Conservation (phyloP, 2,113 vertebrate genomes). For the Proterorhinus semilunaris region DNA sequence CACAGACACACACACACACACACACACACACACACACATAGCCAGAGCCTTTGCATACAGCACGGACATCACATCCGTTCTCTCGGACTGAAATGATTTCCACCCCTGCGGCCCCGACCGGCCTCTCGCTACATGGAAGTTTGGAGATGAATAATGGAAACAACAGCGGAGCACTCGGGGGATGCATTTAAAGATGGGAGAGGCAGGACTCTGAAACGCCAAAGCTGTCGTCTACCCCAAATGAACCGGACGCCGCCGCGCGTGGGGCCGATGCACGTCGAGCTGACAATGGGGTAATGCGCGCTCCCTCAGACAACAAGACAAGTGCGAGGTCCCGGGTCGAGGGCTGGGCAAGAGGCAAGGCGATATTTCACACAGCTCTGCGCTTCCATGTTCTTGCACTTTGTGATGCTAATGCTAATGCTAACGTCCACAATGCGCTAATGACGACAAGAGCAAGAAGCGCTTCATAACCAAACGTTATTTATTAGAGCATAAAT, state of each 20-base stretch:
- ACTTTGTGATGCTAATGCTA: too few relatives aligned
- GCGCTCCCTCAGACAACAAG: neutral
- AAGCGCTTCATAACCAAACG: too few relatives aligned
- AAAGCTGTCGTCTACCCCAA: constrained; percentile 44
- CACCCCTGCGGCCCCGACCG: constrained; percentile 67
- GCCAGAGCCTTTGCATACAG: constrained; percentile 68
- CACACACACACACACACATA: too few relatives aligned
- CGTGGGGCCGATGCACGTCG: constrained; percentile 12
- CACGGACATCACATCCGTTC: constrained; percentile 72
- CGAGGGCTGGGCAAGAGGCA: neutral
- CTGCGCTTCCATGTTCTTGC: neutral
- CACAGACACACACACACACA: too few relatives aligned
- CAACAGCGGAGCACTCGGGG: constrained; percentile 73
- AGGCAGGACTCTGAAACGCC: constrained; percentile 59
- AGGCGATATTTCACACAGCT: neutral
- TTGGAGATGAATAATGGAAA: constrained; percentile 81
- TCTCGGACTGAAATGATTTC: constrained; percentile 72
- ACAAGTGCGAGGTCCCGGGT: neutral
- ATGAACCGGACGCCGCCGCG: constrained; percentile 60
- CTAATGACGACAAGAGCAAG: too few relatives aligned
- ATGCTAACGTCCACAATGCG: too few relatives aligned
- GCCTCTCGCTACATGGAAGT: constrained; percentile 63
- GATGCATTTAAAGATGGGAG: constrained; percentile 76
- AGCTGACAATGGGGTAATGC: constrained; percentile 23
- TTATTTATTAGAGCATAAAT: too few relatives aligned